Percentiles rank a stretch among this genome's conserved stretches.
These are phyloP conservation scores for Leistus spinibarbis DNA, from an alignment of 2,888 invertebrate species.

Conservation along the genomic window DNA sequence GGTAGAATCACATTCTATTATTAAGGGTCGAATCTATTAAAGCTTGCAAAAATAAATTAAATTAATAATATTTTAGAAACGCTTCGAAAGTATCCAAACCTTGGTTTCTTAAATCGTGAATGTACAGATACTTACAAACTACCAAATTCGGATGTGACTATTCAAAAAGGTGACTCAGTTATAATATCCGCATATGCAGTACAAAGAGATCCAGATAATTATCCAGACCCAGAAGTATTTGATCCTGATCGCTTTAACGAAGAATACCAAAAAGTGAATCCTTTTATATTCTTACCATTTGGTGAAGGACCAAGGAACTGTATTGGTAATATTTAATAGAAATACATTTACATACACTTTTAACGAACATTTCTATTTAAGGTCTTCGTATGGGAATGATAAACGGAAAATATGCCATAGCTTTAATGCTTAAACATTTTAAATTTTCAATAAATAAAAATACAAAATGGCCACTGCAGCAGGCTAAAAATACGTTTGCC, in stretches of 20 bases:
- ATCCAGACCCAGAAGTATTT: slow-evolving; percentile 35
- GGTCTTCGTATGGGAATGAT: slow-evolving; percentile 24
- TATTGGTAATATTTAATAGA: slow-evolving; percentile 24
- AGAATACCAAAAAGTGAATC: slow-evolving; percentile 4
- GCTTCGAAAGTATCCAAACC: slow-evolving; percentile 31
- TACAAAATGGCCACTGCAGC: slow-evolving; percentile 12
- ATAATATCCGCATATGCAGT: slow-evolving; percentile 28
- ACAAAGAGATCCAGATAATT: slow-evolving; percentile 33
- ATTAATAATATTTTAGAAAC: slow-evolving; percentile 17
- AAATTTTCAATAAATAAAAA: slow-evolving; percentile 16
- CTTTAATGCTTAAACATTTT: slow-evolving; percentile 17
- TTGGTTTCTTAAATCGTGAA: slow-evolving; percentile 25
- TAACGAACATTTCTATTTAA: too few relatives aligned
- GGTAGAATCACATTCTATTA: too few relatives aligned
- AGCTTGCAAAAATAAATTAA: not conserved
- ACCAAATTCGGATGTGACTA: slow-evolving; percentile 25
- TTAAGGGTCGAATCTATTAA: too few relatives aligned
- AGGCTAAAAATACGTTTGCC: slow-evolving; percentile 22
- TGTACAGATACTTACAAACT: slow-evolving; percentile 26
- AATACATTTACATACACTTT: too few relatives aligned
- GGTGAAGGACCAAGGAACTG: slow-evolving; percentile 39
- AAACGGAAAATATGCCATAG: slow-evolving; percentile 17
- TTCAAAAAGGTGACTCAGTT: slow-evolving; percentile 18
- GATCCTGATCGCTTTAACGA: slow-evolving; percentile 36
- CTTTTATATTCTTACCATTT: slow-evolving; percentile 33